These are phyloP conservation scores for Sarcophaga peregrina DNA, from an alignment of 1,140 invertebrate species.

Conservation along the genomic window DNA sequence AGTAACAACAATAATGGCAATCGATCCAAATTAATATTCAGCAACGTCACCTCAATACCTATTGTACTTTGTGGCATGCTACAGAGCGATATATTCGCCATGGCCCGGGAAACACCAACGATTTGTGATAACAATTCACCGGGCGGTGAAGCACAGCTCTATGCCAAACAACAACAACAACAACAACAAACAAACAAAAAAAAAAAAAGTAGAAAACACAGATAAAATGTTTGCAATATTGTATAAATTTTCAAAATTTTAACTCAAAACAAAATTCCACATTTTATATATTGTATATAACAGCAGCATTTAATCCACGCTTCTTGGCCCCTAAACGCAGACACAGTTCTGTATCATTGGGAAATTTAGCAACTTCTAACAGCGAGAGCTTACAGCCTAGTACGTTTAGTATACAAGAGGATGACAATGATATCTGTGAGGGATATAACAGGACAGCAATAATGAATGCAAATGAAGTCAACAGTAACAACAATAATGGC, in stretches of 20 bases:
- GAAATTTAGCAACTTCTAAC: slow-evolving; percentile 12
- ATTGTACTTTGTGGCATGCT: slow-evolving; percentile 62
- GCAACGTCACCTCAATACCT: slow-evolving; percentile 49
- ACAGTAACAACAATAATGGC: slow-evolving; percentile 12
- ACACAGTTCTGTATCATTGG: slow-evolving; percentile 31
- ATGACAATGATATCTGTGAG: neutral
- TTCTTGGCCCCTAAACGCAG: slow-evolving; percentile 26
- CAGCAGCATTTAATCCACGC: slow-evolving; percentile 1
- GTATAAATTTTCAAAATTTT: neutral
- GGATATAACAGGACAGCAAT: neutral
- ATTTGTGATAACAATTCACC: slow-evolving; percentile 17
- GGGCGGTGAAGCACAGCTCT: neutral
- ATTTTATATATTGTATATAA: slow-evolving; percentile 30
- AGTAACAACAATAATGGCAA: slow-evolving; percentile 18
- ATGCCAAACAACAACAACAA: neutral
- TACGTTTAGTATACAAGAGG: neutral
- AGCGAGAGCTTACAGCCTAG: slow-evolving; percentile 25
- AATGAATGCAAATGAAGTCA: neutral
- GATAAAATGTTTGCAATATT: no score
- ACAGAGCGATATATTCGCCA: slow-evolving; percentile 61
- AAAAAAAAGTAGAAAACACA: no score
- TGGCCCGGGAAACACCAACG: slow-evolving; percentile 45
- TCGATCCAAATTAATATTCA: slow-evolving; percentile 22
- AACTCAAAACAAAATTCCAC: slow-evolving; percentile 12
- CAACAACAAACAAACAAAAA: no score